Evolutionary conservation across 2,113 vertebrate genomes (phyloP).

Genomic region (Loxodonta africana): DNA sequence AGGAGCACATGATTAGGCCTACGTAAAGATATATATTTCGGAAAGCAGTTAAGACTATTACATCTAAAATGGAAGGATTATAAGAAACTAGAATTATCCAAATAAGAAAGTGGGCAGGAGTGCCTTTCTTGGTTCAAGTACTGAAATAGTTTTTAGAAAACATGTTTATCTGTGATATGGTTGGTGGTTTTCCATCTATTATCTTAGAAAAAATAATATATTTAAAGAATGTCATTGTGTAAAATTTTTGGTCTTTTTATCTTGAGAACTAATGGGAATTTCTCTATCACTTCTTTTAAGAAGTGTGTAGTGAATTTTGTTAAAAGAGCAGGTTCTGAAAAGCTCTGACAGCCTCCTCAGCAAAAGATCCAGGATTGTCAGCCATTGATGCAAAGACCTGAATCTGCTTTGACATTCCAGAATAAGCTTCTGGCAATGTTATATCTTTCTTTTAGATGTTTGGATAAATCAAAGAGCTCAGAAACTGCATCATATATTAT

Average conservation of each 20-base stretch:
- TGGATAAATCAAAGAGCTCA: constrained; percentile 85
- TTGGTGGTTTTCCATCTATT: constrained; percentile 79
- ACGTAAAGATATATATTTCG: neutral
- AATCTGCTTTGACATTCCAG: constrained; percentile 88
- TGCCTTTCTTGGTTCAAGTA: neutral
- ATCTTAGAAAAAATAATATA: constrained; percentile 43
- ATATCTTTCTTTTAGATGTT: constrained; percentile 89
- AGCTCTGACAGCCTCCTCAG: constrained; percentile 87
- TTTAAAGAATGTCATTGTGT: constrained; percentile 65
- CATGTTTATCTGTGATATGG: neutral
- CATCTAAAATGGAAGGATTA: neutral
- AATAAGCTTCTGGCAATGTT: constrained; percentile 89
- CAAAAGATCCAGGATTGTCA: constrained; percentile 86
- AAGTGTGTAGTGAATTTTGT: constrained; percentile 74
- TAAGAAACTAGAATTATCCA: neutral
- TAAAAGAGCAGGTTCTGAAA: constrained; percentile 86
- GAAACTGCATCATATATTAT: constrained; percentile 83
- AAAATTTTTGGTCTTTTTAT: constrained; percentile 77
- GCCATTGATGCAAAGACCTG: constrained; percentile 85
- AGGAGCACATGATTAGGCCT: neutral
- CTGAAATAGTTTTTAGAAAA: neutral
- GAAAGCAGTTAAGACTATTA: neutral
- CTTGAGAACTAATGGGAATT: constrained; percentile 85
- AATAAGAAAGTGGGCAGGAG: neutral
- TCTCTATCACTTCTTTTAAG: constrained; percentile 83